Evolutionary conservation across 2,888 invertebrate genomes (phyloP).

Genomic region (Callosobruchus maculatus): DNA sequence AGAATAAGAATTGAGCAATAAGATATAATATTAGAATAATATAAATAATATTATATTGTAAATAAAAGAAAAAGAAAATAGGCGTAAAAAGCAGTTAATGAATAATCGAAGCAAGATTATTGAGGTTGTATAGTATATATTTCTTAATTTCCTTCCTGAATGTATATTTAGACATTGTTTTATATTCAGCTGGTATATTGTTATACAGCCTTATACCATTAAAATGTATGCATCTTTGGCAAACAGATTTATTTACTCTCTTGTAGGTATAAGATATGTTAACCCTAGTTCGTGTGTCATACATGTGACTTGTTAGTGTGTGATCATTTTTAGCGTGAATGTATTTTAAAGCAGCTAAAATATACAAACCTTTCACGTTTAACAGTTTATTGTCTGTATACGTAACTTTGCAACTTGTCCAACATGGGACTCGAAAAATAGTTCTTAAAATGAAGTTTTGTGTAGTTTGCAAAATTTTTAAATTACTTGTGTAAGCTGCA

Average conservation of each 20-base stretch:
- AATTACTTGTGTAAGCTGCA: not conserved
- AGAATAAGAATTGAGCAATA: too few species aligned
- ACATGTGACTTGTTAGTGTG: not conserved
- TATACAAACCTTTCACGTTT: not conserved
- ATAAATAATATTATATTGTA: too few species aligned
- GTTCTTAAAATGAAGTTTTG: not conserved
- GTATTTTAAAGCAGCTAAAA: not conserved
- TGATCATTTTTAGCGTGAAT: not conserved
- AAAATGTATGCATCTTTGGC: not conserved
- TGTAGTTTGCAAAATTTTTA: not conserved
- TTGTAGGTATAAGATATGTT: not conserved
- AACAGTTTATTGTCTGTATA: not conserved
- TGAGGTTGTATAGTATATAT: not conserved
- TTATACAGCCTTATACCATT: not conserved
- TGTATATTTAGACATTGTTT: not conserved
- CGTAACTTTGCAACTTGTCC: not conserved
- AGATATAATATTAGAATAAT: too few species aligned
- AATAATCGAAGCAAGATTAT: not conserved
- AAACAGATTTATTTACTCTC: not conserved
- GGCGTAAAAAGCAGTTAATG: too few species aligned
- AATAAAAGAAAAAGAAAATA: too few species aligned
- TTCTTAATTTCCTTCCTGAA: not conserved
- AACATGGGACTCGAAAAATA: not conserved
- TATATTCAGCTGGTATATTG: not conserved
- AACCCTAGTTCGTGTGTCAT: not conserved